phyloP scores from a whole-genome alignment of 2,797 vertebrate species.

The Rhabdomys pumilio region DNA sequence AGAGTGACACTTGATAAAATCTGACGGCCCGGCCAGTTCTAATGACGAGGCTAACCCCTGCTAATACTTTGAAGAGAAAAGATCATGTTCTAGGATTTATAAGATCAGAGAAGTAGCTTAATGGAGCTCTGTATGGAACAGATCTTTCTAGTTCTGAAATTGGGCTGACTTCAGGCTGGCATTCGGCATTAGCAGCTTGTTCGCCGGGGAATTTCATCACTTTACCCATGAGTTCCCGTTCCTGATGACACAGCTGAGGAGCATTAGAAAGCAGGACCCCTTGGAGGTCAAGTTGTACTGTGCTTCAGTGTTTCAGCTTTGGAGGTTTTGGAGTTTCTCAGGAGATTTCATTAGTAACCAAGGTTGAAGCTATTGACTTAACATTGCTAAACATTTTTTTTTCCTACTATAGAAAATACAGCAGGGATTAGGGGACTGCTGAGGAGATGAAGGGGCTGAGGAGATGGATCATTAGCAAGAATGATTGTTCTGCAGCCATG shows the following conservation, averaged over 20 bases:
- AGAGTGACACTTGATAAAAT: constrained; percentile 52
- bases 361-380: background rate
- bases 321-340: background rate
- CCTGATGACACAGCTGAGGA: background rate
- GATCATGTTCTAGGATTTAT: constrained; percentile 9
- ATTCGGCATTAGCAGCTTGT: background rate
- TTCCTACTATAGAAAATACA: background rate
- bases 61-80: constrained; percentile 54
- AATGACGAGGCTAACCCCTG: constrained; percentile 56
- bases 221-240: background rate
- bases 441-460: background rate
- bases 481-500: background rate
- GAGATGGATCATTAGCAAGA: background rate
- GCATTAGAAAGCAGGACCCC: background rate
- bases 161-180: background rate
- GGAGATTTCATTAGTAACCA: background rate
- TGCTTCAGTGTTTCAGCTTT: background rate
- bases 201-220: background rate
- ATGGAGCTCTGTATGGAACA: background rate
- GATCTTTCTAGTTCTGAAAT: constrained; percentile 37
- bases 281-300: background rate
- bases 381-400: background rate
- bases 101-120: constrained; percentile 60
- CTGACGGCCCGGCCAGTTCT: constrained; percentile 35
- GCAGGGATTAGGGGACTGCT: background rate